These are phyloP conservation scores for Brachyhypopomus occidentalis DNA, from an alignment of 2,113 vertebrate genomes.

Conservation along the genomic window DNA sequence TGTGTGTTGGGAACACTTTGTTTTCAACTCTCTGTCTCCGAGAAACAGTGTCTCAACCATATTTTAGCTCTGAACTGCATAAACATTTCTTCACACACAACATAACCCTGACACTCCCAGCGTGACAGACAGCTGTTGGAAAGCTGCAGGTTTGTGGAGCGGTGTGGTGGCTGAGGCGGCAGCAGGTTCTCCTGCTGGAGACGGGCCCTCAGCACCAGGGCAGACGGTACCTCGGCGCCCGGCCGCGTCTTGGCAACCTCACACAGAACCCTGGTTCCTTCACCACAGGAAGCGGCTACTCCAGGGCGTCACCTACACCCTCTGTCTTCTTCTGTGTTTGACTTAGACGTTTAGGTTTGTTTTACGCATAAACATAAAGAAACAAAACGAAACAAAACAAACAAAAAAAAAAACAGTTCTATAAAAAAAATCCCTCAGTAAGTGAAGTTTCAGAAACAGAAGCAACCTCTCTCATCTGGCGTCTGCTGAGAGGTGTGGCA, in stretches of 20 bases:
- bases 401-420: slow-evolving; percentile 59
- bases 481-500: slow-evolving; percentile 90
- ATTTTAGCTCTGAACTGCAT: too few species aligned
- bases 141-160: background rate
- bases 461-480: slow-evolving; percentile 75
- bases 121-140: slow-evolving; percentile 12
- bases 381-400: slow-evolving; percentile 61
- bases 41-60: too few species aligned
- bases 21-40: too few species aligned
- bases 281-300: slow-evolving; percentile 71
- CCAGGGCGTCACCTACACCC: slow-evolving; percentile 54
- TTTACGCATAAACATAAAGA: slow-evolving; percentile 66
- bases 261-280: slow-evolving; percentile 62
- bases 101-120: slow-evolving; percentile 22
- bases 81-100: too few species aligned
- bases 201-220: slow-evolving; percentile 32
- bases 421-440: slow-evolving; percentile 55
- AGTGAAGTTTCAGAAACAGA: slow-evolving; percentile 55
- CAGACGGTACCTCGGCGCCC: slow-evolving; percentile 41
- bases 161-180: background rate
- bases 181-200: background rate
- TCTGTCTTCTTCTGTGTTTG: slow-evolving; percentile 56
- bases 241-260: slow-evolving; percentile 57
- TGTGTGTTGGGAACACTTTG: too few species aligned
- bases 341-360: slow-evolving; percentile 82